phyloP scores from a whole-genome alignment of 92 coral and sea anemone genomes.

The Zoanthus gigantus region DNA sequence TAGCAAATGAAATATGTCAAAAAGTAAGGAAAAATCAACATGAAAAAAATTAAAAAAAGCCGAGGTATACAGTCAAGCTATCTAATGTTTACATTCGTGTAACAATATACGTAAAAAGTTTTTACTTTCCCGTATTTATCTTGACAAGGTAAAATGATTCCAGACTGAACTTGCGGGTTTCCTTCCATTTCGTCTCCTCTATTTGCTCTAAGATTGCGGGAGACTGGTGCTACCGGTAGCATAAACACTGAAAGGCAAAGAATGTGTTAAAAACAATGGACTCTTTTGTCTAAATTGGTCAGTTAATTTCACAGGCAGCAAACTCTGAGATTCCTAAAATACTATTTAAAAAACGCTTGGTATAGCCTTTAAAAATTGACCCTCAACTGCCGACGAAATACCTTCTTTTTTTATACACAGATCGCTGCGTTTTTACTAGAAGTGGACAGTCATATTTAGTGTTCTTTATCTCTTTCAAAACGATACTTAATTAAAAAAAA shows the following conservation, averaged over 20 bases:
- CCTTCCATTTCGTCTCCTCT: constrained; percentile 16
- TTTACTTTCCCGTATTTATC: constrained; percentile 34
- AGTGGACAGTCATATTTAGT: too few species aligned
- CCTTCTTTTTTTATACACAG: too few species aligned
- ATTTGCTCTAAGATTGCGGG: neutral
- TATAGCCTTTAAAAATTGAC: too few species aligned
- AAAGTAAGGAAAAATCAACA: too few species aligned
- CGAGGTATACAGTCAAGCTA: too few species aligned
- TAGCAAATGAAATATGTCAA: too few species aligned
- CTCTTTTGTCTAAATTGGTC: neutral
- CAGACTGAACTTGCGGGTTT: constrained; percentile 38
- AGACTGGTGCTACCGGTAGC: constrained; percentile 6
- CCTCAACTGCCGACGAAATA: too few species aligned
- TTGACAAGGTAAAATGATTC: constrained; percentile 29
- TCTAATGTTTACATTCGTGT: too few species aligned
- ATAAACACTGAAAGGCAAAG: constrained; percentile 19
- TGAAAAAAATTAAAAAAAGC: too few species aligned
- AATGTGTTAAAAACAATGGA: neutral
- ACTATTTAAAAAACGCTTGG: neutral
- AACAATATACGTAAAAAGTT: neutral
- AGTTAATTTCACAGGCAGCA: neutral
- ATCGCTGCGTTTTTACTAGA: too few species aligned
- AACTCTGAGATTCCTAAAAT: neutral
- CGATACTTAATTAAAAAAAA: too few species aligned
- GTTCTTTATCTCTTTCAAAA: too few species aligned